Evolutionary conservation across 2,797 vertebrate species (phyloP), one percentile per base, ranked within the genome.

Genomic region (Benthosema pterotum): DNA sequence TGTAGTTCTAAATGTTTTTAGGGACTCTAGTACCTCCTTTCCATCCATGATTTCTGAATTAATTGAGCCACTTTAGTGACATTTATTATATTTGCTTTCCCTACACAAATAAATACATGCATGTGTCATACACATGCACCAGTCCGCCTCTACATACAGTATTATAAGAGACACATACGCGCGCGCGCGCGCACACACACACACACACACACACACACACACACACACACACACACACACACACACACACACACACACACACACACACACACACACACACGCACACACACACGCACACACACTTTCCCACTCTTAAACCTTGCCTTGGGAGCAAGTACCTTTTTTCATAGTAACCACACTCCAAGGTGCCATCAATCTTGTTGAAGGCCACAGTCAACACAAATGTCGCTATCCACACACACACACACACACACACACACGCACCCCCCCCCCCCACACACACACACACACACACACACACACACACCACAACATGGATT

Each of bases 331-430:
- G 55, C 25, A 22, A 62, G 57, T 42, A 19, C 57, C 46, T 63
- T 76, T 74, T 71, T n/a, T n/a, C n/a, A 38, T 9, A 38, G 32
- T 38, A 57, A 58, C 52, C 65, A 47, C 52, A 70, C 52, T 16
- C 60, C 9, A 22, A 68, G 48, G 42, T 63, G 67, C 75, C 71
- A 81, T 86, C 72, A 82, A 70, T 86, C 83, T 32, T 42, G 19
- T 52, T 71, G 65, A 79, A 83, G 64, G 75, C 77, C 69, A 78
- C 71, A 12, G 56, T 46, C 19, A 47, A 53, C 11, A 12, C 17
- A 59, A 18, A 55, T 18, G 13, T 18, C 32, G 32, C 32, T 15
- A 58, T 32, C 12, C 7, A 9, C 22, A 9, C 57, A 48, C 43
- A 46, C 38, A 13, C 73, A 2, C 55, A 42, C 53, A 64, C 53